Evolutionary conservation across 2,797 vertebrate species (phyloP).

Genomic region (Hipposideros larvatus): DNA sequence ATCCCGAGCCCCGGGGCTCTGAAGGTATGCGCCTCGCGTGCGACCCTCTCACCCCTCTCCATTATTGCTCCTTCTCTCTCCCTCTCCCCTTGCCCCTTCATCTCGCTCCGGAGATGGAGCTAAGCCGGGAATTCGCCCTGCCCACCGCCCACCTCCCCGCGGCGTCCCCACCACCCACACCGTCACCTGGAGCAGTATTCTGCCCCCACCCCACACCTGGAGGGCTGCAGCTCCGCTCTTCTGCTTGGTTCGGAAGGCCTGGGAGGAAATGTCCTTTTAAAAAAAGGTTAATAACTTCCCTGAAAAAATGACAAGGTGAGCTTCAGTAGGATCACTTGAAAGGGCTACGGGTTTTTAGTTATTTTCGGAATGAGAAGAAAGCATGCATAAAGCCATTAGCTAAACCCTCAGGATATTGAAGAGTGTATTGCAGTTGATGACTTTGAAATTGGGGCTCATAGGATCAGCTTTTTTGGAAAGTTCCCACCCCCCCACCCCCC

Average conservation of each 20-base stretch:
- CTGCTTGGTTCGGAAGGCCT: neutral
- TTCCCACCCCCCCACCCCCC: neutral
- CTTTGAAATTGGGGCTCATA: neutral
- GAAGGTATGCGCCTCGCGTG: slow-evolving; percentile 22
- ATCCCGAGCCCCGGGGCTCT: neutral
- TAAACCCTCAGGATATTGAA: neutral
- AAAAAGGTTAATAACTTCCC: neutral
- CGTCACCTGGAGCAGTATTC: neutral
- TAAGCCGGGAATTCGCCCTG: neutral
- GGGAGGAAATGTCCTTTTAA: neutral
- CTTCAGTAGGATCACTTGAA: neutral
- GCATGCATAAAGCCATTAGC: neutral
- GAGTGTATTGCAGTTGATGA: neutral
- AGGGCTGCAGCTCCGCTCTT: neutral
- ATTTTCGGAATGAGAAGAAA: neutral
- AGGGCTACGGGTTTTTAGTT: neutral
- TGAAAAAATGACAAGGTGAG: neutral
- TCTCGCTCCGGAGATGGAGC: neutral
- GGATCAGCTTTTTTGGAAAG: neutral
- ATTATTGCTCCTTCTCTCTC: neutral
- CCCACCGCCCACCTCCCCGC: neutral
- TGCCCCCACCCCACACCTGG: neutral
- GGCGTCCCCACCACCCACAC: neutral
- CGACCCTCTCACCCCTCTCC: neutral
- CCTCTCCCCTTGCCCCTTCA: neutral